Conservation (phyloP, 2,113 vertebrate genomes). For the Callithrix jacchus region DNA sequence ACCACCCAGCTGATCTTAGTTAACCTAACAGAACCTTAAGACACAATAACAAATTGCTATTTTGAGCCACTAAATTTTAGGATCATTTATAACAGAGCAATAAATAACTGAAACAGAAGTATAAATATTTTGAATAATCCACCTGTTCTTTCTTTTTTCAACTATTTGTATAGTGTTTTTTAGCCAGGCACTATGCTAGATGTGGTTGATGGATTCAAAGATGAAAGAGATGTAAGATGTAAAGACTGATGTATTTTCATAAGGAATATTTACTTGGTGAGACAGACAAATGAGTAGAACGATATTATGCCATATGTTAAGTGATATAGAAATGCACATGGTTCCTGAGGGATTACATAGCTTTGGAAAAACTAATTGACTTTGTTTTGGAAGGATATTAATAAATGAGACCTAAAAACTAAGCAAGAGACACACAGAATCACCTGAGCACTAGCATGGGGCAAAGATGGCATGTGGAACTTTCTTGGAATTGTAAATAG, state of each 20-base stretch:
- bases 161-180: not conserved
- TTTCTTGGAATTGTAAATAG: not conserved
- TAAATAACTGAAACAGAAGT: not conserved
- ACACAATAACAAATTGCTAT: not conserved
- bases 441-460: not conserved
- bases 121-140: not conserved
- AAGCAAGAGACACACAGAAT: not conserved
- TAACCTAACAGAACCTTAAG: not conserved
- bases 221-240: not conserved
- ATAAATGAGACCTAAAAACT: not conserved
- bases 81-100: not conserved
- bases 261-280: not conserved
- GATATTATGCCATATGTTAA: not conserved
- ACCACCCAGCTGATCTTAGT: not conserved
- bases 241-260: not conserved
- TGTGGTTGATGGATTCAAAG: not conserved
- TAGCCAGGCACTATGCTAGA: not conserved
- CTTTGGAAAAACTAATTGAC: not conserved
- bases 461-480: not conserved
- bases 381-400: not conserved
- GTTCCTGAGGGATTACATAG: not conserved
- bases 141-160: not conserved
- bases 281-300: not conserved
- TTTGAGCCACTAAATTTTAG: not conserved
- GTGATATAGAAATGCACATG: not conserved